Conservation (phyloP, 2,113 vertebrate genomes). For the Microtus montanus region DNA sequence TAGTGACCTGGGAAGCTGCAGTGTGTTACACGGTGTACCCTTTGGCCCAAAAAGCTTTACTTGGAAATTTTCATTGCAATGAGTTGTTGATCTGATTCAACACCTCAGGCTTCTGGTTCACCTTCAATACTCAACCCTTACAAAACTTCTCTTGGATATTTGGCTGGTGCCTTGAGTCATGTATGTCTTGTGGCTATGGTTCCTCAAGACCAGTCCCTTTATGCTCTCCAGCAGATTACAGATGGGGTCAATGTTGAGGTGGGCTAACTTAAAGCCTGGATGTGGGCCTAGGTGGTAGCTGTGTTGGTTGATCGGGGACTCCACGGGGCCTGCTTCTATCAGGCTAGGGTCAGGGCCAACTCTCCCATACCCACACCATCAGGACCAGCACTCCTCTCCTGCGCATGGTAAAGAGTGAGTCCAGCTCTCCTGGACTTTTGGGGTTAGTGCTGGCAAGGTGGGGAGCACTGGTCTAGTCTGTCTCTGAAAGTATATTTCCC, state of each 20-base stretch:
- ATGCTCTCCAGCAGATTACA: neutral
- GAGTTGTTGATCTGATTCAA: neutral
- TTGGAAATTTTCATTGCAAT: neutral
- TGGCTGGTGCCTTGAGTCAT: neutral
- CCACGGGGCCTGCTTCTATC: accelerated
- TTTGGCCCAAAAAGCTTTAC: neutral
- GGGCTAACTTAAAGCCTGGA: neutral
- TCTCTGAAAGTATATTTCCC: neutral
- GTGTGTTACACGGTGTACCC: neutral
- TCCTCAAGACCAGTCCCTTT: neutral
- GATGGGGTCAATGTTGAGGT: neutral
- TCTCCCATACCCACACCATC: neutral
- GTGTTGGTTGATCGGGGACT: neutral
- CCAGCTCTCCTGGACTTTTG: neutral
- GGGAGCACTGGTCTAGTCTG: neutral
- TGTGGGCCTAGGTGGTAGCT: neutral
- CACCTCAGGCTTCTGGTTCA: neutral
- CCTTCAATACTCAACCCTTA: neutral
- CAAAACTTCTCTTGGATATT: neutral
- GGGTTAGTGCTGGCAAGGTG: neutral
- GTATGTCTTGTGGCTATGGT: neutral
- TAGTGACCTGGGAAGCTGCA: neutral
- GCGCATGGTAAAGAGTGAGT: too few relatives aligned
- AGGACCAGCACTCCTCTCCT: neutral
- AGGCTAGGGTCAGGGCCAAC: neutral